Percentiles rank a stretch among this genome's conserved stretches.
Conservation (phyloP, 2,797 vertebrate genomes). For the Pyrocephalus nanus region DNA sequence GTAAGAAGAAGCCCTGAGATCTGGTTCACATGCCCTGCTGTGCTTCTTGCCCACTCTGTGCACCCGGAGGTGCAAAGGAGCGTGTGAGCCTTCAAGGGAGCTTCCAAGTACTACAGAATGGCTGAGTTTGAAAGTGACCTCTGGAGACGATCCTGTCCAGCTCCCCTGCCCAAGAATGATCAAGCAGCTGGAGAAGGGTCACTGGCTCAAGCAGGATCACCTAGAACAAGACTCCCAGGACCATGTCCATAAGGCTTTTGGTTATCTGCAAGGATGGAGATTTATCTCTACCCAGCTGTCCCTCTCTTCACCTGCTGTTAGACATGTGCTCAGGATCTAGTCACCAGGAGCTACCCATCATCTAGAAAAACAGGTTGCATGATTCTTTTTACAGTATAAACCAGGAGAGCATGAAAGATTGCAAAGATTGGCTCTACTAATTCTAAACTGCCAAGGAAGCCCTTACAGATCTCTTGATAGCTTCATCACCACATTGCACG, state of each 20-base stretch:
- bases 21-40: not conserved
- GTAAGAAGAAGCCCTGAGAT: not conserved
- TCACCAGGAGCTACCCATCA: not conserved
- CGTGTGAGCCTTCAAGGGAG: fast-evolving
- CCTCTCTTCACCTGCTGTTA: not conserved
- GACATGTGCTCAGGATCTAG: not conserved
- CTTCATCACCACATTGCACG: not conserved
- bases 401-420: not conserved
- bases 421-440: not conserved
- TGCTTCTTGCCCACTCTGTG: not conserved
- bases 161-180: not conserved
- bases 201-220: not conserved
- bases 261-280: not conserved
- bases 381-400: not conserved
- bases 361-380: not conserved
- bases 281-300: not conserved
- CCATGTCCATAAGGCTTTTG: not conserved
- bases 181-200: not conserved
- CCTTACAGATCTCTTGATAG: not conserved
- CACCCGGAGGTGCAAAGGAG: not conserved
- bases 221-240: not conserved
- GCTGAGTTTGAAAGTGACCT: not conserved
- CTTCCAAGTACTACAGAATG: not conserved
- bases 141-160: not conserved
- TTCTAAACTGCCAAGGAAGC: not conserved